phyloP scores from a whole-genome alignment of 2,113 vertebrate genomes.

The Ranitomeya variabilis region DNA sequence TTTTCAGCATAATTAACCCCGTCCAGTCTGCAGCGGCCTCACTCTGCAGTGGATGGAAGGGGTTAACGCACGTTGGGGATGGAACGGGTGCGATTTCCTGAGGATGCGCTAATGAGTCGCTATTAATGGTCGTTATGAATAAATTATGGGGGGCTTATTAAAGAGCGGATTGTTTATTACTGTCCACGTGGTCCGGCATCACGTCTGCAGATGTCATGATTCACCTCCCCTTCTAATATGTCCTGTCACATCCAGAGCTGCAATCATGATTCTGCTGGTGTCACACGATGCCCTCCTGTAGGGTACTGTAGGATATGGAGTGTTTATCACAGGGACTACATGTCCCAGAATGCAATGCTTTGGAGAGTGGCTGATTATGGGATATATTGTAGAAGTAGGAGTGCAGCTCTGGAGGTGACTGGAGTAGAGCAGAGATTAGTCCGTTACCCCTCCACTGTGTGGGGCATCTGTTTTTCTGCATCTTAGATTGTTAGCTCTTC shows the following conservation, averaged over 20 bases:
- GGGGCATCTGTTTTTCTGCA: neutral
- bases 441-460: no score
- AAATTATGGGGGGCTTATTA: conserved; percentile 41
- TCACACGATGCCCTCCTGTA: no score
- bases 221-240: neutral
- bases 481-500: neutral
- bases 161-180: neutral
- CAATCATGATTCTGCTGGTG: no score
- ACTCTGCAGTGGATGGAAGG: neutral
- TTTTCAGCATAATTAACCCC: conserved; percentile 43
- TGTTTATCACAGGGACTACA: no score
- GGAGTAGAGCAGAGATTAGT: no score
- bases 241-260: no score
- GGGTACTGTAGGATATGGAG: no score
- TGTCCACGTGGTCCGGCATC: neutral
- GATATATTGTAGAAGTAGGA: no score
- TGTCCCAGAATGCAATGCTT: no score
- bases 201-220: neutral
- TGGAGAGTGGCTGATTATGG: no score
- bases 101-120: conserved; percentile 35
- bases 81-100: neutral
- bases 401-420: no score
- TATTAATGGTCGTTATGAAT: conserved; percentile 51
- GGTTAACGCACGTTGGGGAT: conserved; percentile 3
- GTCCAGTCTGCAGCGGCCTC: neutral